A percentile compares a stretch with the other conserved stretches of the same genome.
Conservation (phyloP, 2,888 invertebrate genomes). For the Cryptus armator region DNA sequence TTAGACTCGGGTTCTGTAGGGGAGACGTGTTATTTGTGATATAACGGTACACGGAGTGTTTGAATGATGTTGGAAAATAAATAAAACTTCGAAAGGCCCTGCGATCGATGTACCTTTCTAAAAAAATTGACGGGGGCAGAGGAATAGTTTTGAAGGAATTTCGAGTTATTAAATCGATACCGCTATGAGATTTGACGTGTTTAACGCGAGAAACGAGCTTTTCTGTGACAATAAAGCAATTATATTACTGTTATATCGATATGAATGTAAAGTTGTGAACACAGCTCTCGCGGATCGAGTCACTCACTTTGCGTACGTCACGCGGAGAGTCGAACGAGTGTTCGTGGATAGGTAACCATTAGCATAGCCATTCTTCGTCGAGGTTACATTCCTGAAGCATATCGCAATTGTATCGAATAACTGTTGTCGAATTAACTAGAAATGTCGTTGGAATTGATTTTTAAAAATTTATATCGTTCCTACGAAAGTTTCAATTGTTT, state of each 20-base stretch:
- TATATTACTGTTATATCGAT: constrained; percentile 3
- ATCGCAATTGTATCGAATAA: constrained; percentile 62
- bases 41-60: too few relatives aligned
- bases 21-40: too few relatives aligned
- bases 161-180: neutral
- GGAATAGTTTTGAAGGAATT: neutral
- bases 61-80: too few relatives aligned
- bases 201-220: neutral
- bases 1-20: too few relatives aligned
- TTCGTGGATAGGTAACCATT: constrained; percentile 29
- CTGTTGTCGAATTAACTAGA: neutral
- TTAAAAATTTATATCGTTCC: too few relatives aligned
- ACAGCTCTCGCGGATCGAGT: constrained; percentile 1
- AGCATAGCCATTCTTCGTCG: constrained; percentile 57
- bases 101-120: too few relatives aligned
- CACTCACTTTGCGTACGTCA: neutral
- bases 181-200: neutral
- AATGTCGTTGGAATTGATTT: too few relatives aligned
- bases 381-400: constrained; percentile 65
- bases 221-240: constrained; percentile 20
- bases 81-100: too few relatives aligned
- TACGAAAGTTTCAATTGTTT: neutral
- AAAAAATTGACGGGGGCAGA: neutral
- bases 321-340: neutral
- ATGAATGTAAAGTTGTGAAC: neutral